Conservation (phyloP, 2,888 invertebrate species). For the Hedychridium roseum region DNA sequence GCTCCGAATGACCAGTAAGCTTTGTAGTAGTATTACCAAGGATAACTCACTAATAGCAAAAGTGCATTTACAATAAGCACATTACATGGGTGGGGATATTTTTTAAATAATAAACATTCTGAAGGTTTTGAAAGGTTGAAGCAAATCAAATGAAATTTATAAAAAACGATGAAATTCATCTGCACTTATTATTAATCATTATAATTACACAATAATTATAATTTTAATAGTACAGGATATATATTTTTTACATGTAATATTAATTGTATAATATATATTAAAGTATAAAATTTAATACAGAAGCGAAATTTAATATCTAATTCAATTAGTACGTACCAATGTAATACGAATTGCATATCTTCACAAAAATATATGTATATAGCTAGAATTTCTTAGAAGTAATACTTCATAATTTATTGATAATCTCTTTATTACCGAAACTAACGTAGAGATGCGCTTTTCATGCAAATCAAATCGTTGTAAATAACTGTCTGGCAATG, state of each 20-base stretch:
- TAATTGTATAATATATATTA: constrained; percentile 8
- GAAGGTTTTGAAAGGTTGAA: too few relatives aligned
- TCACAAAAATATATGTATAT: constrained; percentile 17
- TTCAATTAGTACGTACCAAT: constrained; percentile 12
- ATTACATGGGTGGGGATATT: too few relatives aligned
- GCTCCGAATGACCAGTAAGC: too few relatives aligned
- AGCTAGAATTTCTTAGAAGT: constrained; percentile 14
- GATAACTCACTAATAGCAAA: too few relatives aligned
- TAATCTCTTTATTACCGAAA: constrained; percentile 3
- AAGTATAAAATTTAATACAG: too few relatives aligned
- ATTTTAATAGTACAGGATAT: background rate
- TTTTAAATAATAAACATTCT: too few relatives aligned
- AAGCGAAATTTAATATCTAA: constrained; percentile 7
- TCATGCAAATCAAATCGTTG: too few relatives aligned
- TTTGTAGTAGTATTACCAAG: too few relatives aligned
- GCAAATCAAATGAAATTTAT: too few relatives aligned
- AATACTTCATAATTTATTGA: background rate
- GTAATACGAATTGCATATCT: constrained; percentile 22
- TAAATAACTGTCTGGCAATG: too few relatives aligned
- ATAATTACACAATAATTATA: background rate
- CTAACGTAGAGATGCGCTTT: too few relatives aligned
- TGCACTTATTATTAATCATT: background rate
- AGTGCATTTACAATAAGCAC: too few relatives aligned
- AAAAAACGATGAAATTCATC: background rate
- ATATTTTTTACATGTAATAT: constrained; percentile 9